A percentile compares a stretch with the other conserved stretches of the same genome.
Evolutionary conservation across 2,113 vertebrate species (phyloP).

Genomic region (Cromileptes altivelis): DNA sequence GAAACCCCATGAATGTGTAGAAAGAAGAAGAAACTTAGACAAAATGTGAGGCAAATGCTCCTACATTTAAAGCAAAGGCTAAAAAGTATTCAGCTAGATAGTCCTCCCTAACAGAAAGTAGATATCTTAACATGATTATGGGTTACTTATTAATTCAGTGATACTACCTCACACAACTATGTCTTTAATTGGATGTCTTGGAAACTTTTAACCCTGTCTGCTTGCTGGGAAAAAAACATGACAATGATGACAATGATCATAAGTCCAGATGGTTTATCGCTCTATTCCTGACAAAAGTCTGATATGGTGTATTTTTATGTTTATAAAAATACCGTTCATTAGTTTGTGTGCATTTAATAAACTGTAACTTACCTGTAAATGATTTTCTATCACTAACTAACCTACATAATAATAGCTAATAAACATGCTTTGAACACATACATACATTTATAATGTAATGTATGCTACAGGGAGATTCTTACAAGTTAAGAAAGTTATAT

Average conservation of each 20-base stretch:
- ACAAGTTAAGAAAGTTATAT: background rate
- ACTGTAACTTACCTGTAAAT: background rate
- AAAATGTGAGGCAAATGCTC: background rate
- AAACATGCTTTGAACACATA: background rate
- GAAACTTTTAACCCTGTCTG: background rate
- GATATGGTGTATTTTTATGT: background rate
- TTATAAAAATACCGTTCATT: too few species aligned
- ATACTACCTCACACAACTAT: background rate
- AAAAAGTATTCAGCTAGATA: background rate
- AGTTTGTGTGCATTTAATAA: background rate
- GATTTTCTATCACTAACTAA: background rate
- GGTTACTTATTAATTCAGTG: background rate
- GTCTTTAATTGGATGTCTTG: background rate
- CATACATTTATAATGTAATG: background rate
- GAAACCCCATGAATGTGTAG: conserved; percentile 9
- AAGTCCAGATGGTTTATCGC: background rate
- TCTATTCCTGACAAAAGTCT: background rate
- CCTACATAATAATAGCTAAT: background rate
- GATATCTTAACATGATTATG: background rate
- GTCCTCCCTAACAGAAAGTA: background rate
- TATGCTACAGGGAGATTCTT: background rate
- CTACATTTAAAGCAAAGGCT: background rate
- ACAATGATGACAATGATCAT: background rate
- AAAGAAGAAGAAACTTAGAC: background rate
- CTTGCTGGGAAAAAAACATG: background rate